Base-by-base conservation (phyloP, 2,113 vertebrate genomes). In the Heliornis fulica region DNA sequence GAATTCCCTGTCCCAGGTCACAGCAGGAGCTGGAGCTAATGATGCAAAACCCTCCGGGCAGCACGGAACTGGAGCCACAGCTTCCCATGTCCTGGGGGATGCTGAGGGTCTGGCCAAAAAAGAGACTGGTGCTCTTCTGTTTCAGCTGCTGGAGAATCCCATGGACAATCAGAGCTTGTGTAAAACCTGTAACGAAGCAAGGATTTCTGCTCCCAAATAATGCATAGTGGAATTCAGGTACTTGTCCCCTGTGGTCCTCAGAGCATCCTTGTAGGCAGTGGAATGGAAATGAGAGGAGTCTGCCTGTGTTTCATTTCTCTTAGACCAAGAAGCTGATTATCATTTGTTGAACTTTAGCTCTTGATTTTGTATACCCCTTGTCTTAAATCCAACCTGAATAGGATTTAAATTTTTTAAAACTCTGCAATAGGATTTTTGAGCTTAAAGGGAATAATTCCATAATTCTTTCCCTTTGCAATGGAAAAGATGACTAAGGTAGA, bases 1-100 rank as follows among this genome's bases (percentile, higher is more conserved):
- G 85, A 80, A 54, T 50, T 95, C 75, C 83, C 72, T 60, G 60
- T 91, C 83, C 89, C 83, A 60, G 61, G 91, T 95, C 79, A 50
- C 71, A 40, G 45, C 57, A 78, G 82, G 75, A 90, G 65, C 74
- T 88, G 85, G 25, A 79, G 75, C 31, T 48, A 14, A 36, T 1
- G 15, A 60, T 64, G 80, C 89, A 57, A 72, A 86, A 53, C 66
- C 32, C 89, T 90, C 11, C 68, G 22, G 32, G 90, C 89, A 63
- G 38, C 2, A 34, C 50, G 38, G 90, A 60, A 45, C 14, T 0
- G 0, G 84, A 80, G 81, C 53, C 0, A 5, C 40, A 59, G 83
- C 82, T 91, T 91, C 93, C 93, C 78, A 48, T 7, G 8, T 95
- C 89, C 76, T 75, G 17, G 0, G 6, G 63, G 72, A 29, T 70